A percentile compares a stretch with the other conserved stretches of the same genome.
phyloP scores from a whole-genome alignment of 2,888 invertebrate species.

The Sphecodes monilicornis region DNA sequence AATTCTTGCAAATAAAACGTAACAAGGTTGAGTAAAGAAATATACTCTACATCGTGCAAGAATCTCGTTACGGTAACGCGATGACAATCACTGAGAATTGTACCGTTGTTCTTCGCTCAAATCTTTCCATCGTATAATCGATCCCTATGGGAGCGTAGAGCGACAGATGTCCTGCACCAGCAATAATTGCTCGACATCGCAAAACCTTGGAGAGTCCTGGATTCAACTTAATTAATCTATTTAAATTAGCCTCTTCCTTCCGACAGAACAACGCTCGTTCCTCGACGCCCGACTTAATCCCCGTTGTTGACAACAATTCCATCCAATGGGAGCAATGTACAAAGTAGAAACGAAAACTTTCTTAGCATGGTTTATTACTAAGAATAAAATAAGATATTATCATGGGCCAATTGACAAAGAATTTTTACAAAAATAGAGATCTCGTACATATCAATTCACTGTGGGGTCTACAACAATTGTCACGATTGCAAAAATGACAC shows the following conservation, averaged over 20 bases:
- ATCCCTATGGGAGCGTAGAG: slow-evolving; percentile 50
- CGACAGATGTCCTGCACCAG: slow-evolving; percentile 58
- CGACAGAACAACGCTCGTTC: slow-evolving; percentile 39
- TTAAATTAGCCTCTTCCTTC: slow-evolving; percentile 67
- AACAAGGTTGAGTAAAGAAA: neutral
- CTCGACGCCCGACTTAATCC: slow-evolving; percentile 35
- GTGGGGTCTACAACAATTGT: no score
- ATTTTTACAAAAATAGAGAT: neutral
- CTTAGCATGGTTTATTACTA: neutral
- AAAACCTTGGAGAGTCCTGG: slow-evolving; percentile 34
- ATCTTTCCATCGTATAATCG: slow-evolving; percentile 50
- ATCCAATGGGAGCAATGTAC: neutral
- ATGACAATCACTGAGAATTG: neutral
- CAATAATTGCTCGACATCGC: slow-evolving; percentile 63
- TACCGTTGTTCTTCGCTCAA: slow-evolving; percentile 10
- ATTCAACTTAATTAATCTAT: slow-evolving; percentile 68
- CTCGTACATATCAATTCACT: no score
- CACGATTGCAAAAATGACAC: no score
- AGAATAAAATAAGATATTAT: neutral
- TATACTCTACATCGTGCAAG: neutral
- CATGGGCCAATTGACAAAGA: neutral
- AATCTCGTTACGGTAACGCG: slow-evolving; percentile 13
- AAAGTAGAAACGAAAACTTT: slow-evolving; percentile 1
- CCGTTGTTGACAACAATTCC: slow-evolving; percentile 36
- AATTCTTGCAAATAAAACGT: neutral